Evolutionary conservation across 2,113 vertebrate species (phyloP).

Genomic region (Lycaon pictus): DNA sequence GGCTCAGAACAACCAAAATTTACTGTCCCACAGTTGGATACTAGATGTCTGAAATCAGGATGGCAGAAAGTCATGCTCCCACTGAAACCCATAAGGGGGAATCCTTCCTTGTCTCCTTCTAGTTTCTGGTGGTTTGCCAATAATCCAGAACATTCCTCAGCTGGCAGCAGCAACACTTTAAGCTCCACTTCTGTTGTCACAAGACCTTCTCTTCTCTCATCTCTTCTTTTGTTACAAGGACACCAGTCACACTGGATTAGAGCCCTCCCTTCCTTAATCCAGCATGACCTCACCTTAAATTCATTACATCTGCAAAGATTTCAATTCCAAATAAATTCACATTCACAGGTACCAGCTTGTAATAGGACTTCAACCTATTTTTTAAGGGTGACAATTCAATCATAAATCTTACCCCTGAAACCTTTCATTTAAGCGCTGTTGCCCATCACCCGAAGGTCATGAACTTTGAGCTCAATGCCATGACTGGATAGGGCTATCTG

Average conservation of each 20-base stretch:
- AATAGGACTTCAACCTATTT: background rate
- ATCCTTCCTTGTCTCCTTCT: background rate
- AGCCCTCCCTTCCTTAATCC: background rate
- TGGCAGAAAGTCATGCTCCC: background rate
- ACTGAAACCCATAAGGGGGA: background rate
- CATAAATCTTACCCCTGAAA: background rate
- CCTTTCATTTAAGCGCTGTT: background rate
- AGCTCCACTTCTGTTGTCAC: background rate
- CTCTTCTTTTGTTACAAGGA: background rate
- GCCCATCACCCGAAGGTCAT: background rate
- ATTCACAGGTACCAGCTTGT: background rate
- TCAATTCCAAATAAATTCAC: background rate
- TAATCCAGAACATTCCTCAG: background rate
- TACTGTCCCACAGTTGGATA: background rate
- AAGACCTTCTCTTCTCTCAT: background rate
- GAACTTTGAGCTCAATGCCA: background rate
- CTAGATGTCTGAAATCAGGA: background rate
- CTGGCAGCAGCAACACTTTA: background rate
- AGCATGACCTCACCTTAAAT: background rate
- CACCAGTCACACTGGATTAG: background rate
- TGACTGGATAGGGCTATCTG: background rate
- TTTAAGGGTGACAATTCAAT: background rate
- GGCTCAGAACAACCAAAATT: background rate
- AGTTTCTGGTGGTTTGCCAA: background rate
- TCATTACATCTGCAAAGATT: background rate